These are phyloP conservation scores for Botia kubotai DNA, from an alignment of 2,797 vertebrate genomes.

Conservation along the genomic window DNA sequence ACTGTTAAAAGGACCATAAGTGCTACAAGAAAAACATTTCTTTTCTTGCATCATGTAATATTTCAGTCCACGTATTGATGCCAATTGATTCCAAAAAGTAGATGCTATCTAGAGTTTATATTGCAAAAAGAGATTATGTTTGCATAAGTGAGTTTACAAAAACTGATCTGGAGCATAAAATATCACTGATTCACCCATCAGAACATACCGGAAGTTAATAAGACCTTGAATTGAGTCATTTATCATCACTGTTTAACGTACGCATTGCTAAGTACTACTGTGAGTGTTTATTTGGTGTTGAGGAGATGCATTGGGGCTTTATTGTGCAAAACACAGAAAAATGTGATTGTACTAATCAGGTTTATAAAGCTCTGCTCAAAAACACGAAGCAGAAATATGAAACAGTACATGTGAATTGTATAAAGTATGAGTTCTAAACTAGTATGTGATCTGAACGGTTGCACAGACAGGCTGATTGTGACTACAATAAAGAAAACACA, in stretches of 20 bases:
- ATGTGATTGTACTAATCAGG: slow-evolving; percentile 72
- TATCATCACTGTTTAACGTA: slow-evolving; percentile 8
- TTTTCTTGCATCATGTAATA: background rate
- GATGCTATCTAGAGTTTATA: background rate
- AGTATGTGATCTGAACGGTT: slow-evolving; percentile 60
- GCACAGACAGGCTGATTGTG: slow-evolving; percentile 72
- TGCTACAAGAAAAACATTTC: slow-evolving; percentile 44
- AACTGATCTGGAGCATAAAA: slow-evolving; percentile 33
- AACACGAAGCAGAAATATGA: slow-evolving; percentile 52
- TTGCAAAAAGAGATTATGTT: slow-evolving; percentile 5
- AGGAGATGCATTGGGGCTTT: slow-evolving; percentile 50
- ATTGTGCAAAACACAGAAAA: slow-evolving; percentile 48
- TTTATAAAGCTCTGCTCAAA: slow-evolving; percentile 64
- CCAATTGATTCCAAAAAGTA: background rate
- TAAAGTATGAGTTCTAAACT: slow-evolving; percentile 67
- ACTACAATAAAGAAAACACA: slow-evolving; percentile 67
- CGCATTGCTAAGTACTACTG: slow-evolving; percentile 25
- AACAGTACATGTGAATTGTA: slow-evolving; percentile 50
- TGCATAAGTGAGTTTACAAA: slow-evolving; percentile 11
- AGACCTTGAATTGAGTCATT: slow-evolving; percentile 9
- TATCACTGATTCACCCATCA: slow-evolving; percentile 38
- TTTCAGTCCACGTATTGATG: background rate
- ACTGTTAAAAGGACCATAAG: slow-evolving; percentile 48
- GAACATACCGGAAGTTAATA: slow-evolving; percentile 4
- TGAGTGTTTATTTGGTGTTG: slow-evolving; percentile 52